Percentiles rank a stretch among this genome's conserved stretches.
phyloP scores from a whole-genome alignment of 2,888 invertebrate species.

The Caenorhabditis sp. region DNA sequence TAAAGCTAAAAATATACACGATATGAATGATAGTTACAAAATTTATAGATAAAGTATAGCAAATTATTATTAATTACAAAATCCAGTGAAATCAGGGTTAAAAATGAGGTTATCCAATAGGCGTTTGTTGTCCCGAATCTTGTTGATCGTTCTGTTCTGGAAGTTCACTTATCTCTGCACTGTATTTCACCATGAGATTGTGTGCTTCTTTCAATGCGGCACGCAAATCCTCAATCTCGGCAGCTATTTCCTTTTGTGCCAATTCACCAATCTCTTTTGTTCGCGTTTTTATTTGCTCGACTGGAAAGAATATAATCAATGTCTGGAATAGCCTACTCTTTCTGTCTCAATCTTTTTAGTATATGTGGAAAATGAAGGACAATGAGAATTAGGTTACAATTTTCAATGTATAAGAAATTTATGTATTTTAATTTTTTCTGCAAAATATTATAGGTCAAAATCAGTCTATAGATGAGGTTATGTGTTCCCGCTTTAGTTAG shows the following conservation, averaged over 20 bases:
- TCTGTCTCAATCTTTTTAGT: too few species aligned
- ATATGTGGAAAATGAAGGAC: too few species aligned
- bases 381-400: too few species aligned
- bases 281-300: conserved; percentile 40
- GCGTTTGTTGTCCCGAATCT: conserved; percentile 7
- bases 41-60: not conserved
- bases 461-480: too few species aligned
- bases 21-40: not conserved
- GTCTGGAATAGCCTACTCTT: too few species aligned
- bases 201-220: conserved; percentile 52
- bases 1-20: not conserved
- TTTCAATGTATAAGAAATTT: too few species aligned
- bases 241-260: conserved; percentile 43
- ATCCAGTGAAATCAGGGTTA: not conserved
- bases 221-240: conserved; percentile 57
- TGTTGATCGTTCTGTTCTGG: not conserved
- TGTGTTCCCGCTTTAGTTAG: too few species aligned
- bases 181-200: conserved; percentile 43
- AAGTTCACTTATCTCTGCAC: conserved; percentile 21
- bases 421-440: too few species aligned
- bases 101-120: not conserved
- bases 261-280: conserved; percentile 45
- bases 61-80: not conserved
- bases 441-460: too few species aligned
- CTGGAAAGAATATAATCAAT: conserved; percentile 34